phyloP scores from a whole-genome alignment of 2,888 invertebrate genomes.

The Melitaea athalia region DNA sequence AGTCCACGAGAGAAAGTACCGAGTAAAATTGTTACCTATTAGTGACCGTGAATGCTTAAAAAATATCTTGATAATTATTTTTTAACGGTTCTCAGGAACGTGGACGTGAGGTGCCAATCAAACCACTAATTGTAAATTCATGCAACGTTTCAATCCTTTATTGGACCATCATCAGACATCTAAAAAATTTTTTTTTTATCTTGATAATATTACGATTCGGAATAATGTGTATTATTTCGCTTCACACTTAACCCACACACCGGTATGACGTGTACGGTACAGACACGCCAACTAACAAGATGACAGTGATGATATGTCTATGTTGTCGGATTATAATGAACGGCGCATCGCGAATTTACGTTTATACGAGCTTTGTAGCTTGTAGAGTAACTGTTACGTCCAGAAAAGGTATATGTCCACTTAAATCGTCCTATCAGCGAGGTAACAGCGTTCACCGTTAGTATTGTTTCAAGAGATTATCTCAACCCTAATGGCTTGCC shows the following conservation, averaged over 20 bases:
- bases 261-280: slow-evolving; percentile 39
- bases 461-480: slow-evolving; percentile 34
- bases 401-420: slow-evolving; percentile 32
- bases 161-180: too few relatives aligned
- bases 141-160: too few relatives aligned
- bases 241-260: slow-evolving; percentile 33
- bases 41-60: too few relatives aligned
- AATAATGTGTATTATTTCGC: not conserved
- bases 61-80: too few relatives aligned
- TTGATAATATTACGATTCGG: too few relatives aligned
- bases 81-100: too few relatives aligned
- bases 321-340: slow-evolving; percentile 41
- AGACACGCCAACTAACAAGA: slow-evolving; percentile 46
- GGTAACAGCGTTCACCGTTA: slow-evolving; percentile 22
- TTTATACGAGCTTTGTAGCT: slow-evolving; percentile 25
- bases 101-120: too few relatives aligned
- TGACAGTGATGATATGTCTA: slow-evolving; percentile 56
- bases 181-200: too few relatives aligned
- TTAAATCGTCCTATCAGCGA: slow-evolving; percentile 28
- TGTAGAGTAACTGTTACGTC: slow-evolving; percentile 21
- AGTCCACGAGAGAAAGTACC: too few relatives aligned
- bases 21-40: too few relatives aligned
- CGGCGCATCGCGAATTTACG: slow-evolving; percentile 31
- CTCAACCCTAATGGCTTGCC: slow-evolving; percentile 12
- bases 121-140: too few relatives aligned